Percentiles rank a stretch among this genome's conserved stretches.
phyloP scores from a whole-genome alignment of 2,888 invertebrate species.

The Ectobius pallidus region DNA sequence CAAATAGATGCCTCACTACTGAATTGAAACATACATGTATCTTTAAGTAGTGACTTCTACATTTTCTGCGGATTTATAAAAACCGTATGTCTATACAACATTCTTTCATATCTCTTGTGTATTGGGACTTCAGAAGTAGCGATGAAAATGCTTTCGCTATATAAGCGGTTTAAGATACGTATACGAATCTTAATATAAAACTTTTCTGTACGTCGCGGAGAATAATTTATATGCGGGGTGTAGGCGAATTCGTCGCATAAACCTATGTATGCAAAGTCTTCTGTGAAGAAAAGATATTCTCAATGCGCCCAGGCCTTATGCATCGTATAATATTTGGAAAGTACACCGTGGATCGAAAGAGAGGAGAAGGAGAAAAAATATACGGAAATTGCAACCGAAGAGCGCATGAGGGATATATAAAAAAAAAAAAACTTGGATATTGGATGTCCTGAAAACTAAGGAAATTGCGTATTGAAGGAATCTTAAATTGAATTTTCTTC shows the following conservation, averaged over 20 bases:
- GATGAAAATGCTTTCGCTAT: no score
- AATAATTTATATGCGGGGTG: not conserved
- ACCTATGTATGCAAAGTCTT: not conserved
- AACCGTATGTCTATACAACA: no score
- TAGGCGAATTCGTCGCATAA: no score
- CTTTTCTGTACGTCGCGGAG: not conserved
- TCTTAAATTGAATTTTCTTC: constrained; percentile 24
- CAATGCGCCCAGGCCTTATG: not conserved
- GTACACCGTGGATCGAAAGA: not conserved
- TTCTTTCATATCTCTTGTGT: no score
- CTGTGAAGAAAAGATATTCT: not conserved
- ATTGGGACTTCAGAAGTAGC: no score
- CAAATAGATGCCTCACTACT: no score
- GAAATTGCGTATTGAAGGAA: constrained; percentile 27
- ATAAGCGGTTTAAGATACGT: not conserved
- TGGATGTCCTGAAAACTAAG: constrained; percentile 20
- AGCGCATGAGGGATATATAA: not conserved
- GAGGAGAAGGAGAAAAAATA: not conserved
- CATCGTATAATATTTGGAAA: constrained; percentile 4
- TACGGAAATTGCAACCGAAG: constrained; percentile 29
- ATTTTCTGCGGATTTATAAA: no score
- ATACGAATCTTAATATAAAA: not conserved
- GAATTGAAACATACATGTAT: no score
- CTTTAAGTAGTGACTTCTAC: no score
- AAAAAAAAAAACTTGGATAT: constrained; percentile 17